Base-by-base conservation (phyloP, 2,888 invertebrate species). In the Stegana nigrithorax region DNA sequence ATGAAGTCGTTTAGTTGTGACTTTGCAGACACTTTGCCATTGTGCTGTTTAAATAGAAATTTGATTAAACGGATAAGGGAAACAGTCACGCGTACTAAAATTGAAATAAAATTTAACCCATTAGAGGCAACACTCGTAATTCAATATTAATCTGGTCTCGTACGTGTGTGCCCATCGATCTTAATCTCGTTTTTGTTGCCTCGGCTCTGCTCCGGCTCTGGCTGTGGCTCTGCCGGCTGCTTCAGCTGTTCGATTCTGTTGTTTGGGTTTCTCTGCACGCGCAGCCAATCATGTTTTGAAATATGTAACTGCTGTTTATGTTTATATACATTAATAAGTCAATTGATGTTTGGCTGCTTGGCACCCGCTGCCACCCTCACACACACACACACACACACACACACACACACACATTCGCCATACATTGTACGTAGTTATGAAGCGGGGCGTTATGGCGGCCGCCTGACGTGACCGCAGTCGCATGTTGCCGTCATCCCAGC, bases 51-150 rank as follows among this genome's bases (percentile, higher is more conserved):
- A n/a, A n/a, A n/a, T n/a, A n/a, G n/a, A n/a, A n/a, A n/a, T n/a
- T n/a, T n/a, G n/a, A n/a, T n/a, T n/a, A n/a, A n/a, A n/a, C n/a
- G n/a, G n/a, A n/a, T n/a, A n/a, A n/a, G n/a, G n/a, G n/a, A n/a
- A n/a, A n/a, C n/a, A n/a, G n/a, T n/a, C n/a, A n/a, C n/a, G n/a
- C n/a, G n/a, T n/a, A n/a, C n/a, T n/a, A n/a, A 51, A 64, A 57
- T 65, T 57, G 64, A 10, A 51, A 8, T 10, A 32, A 32, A 55
- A 55, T 32, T 36, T 55, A 36, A 55, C 32, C 59, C 77, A 76
- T 76, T 76, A 76, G 71, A 76, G 72, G 63, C 70, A 75, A n/a
- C n/a, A n/a, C n/a, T n/a, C n/a, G n/a, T 75, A 76, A 74, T 78
- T 75, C 73, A 70, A 69, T 77, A 76, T 76, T 76, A 76, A 76